Conservation (phyloP, 1,140 invertebrate species). For the Magallana gigas region DNA sequence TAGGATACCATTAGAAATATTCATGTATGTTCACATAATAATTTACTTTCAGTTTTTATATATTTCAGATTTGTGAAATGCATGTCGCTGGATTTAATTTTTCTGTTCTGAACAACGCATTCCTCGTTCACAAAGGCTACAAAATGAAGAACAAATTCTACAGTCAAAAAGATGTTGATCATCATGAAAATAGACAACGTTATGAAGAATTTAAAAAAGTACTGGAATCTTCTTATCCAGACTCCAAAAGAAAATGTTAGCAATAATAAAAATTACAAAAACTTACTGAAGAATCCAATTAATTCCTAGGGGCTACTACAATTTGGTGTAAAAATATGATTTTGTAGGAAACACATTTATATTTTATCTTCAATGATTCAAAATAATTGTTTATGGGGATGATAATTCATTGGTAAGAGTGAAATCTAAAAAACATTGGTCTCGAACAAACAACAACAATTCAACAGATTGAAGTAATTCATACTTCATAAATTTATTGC, state of each 20-base stretch:
- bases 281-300: no score
- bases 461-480: no score
- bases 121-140: conserved; percentile 93
- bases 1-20: no score
- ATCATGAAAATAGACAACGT: conserved; percentile 80
- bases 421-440: neutral
- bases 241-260: conserved; percentile 70
- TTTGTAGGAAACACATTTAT: neutral
- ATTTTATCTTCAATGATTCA: neutral
- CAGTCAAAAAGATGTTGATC: conserved; percentile 80
- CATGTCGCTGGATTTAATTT: conserved; percentile 93
- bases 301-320: no score
- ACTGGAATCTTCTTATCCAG: conserved; percentile 82
- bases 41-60: no score
- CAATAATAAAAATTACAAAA: neutral
- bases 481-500: no score
- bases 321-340: no score
- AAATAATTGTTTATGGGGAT: neutral
- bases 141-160: conserved; percentile 86
- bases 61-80: conserved; percentile 94
- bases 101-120: conserved; percentile 92
- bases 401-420: no score
- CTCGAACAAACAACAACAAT: neutral
- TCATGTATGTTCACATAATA: no score
- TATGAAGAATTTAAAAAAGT: conserved; percentile 83